A percentile compares a stretch with the other conserved stretches of the same genome.
Conservation (phyloP, 1,140 invertebrate genomes). For the Hyles euphorbiae region DNA sequence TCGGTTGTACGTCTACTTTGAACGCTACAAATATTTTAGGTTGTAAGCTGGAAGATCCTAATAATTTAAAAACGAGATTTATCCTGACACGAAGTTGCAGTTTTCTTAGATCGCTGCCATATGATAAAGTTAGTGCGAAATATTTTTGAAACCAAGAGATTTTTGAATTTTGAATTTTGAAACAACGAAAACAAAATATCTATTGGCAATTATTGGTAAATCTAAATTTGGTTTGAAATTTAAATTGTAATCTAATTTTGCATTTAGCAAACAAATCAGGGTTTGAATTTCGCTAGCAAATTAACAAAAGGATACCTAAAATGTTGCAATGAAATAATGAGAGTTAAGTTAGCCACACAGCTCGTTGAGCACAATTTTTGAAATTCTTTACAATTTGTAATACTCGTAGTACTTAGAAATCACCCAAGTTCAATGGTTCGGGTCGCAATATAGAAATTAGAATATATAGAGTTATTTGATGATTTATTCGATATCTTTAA, state of each 20-base stretch:
- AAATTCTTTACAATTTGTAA: constrained; percentile 15
- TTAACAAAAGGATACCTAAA: constrained; percentile 20
- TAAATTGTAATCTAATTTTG: no score
- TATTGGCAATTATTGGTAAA: constrained; percentile 20
- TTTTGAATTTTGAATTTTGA: no score
- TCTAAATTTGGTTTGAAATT: no score
- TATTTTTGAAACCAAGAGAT: constrained; percentile 22
- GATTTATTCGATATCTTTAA: constrained; percentile 29
- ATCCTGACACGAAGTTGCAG: constrained; percentile 35
- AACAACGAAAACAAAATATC: constrained; percentile 16
- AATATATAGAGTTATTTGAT: constrained; percentile 28
- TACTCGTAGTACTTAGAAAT: constrained; percentile 11
- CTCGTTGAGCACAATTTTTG: constrained; percentile 23
- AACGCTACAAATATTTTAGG: constrained; percentile 16
- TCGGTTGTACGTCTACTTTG: constrained; percentile 33
- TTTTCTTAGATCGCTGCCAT: constrained; percentile 52
- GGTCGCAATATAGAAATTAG: constrained; percentile 17
- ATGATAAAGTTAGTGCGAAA: constrained; percentile 50
- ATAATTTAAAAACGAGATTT: constrained; percentile 37
- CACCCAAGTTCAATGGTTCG: constrained; percentile 13
- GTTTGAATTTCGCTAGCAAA: constrained; percentile 26
- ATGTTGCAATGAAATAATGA: constrained; percentile 30
- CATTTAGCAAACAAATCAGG: constrained; percentile 20
- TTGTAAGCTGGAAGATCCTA: constrained; percentile 15
- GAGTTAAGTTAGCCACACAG: constrained; percentile 27